Evolutionary conservation across 2,888 invertebrate species (phyloP).

Genomic region (Clitarchus hookeri): DNA sequence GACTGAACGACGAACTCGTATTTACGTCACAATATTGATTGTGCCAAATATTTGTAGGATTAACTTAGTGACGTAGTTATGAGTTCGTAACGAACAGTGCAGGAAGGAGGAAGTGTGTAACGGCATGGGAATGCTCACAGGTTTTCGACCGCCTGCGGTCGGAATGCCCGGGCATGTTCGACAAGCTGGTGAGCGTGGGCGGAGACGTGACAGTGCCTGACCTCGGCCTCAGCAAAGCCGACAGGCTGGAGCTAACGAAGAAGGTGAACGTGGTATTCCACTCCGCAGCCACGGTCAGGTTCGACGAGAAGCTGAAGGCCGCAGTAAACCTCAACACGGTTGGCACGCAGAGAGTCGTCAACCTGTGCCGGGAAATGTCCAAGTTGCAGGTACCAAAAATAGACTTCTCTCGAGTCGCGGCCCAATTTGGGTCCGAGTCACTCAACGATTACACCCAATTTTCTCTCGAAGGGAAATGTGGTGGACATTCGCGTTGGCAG

Average conservation of each 20-base stretch:
- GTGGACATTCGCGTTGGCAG: too few relatives aligned
- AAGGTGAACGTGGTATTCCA: constrained; percentile 63
- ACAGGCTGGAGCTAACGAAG: constrained; percentile 52
- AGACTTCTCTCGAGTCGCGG: too few relatives aligned
- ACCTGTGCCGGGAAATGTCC: constrained; percentile 59
- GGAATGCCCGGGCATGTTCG: constrained; percentile 49
- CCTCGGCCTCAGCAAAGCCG: constrained; percentile 51
- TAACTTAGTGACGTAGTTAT: too few relatives aligned
- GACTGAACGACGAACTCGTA: too few relatives aligned
- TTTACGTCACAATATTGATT: too few relatives aligned
- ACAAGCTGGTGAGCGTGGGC: constrained; percentile 55
- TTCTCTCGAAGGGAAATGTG: too few relatives aligned
- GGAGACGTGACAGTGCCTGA: constrained; percentile 53
- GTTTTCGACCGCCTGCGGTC: constrained; percentile 53
- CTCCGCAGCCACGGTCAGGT: constrained; percentile 65
- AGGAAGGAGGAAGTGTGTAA: too few relatives aligned
- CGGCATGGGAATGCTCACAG: constrained; percentile 43
- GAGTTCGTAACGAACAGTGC: too few relatives aligned
- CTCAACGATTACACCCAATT: too few relatives aligned
- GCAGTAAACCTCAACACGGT: constrained; percentile 63
- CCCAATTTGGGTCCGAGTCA: too few relatives aligned
- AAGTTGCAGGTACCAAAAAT: constrained; percentile 54
- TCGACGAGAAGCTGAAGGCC: constrained; percentile 62
- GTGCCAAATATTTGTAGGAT: too few relatives aligned
- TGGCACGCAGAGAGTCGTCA: constrained; percentile 60